Base-by-base conservation (phyloP, 1,140 invertebrate species). In the Calephelis nemesis region DNA sequence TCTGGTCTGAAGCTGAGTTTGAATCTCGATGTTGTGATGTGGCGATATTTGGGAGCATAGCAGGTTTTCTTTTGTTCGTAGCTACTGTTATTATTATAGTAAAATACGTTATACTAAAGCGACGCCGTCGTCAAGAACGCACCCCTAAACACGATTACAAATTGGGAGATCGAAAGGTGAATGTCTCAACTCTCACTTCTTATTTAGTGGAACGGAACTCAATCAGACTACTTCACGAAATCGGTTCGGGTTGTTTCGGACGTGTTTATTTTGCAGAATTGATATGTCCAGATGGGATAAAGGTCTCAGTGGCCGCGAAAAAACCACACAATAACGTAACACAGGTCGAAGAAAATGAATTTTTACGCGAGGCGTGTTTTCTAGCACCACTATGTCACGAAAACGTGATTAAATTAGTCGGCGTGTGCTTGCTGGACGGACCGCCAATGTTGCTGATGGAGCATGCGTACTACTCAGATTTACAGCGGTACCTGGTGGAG, bases 331-430 rank as follows among this genome's bases (percentile, higher is more conserved):
- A 98, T 86, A 86, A 94, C 7, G 95, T 69, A 45, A 96, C 1
- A 96, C 95, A n/a, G 94, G 94, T 1, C 94, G 96, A 98, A 81
- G 97, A 98, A 83, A 88, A 98, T n/a, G 97, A 98, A 84, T 98
- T 98, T 76, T 91, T 98, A 13, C 96, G 96, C 63, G 98, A 99
- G 85, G 97, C 97, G 0, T 97, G 98, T 82, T 95, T 97, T 19
- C 98, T 99, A 96, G 98, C 98, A 79, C 93, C 95, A 60, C 97
- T 98, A 81, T 95, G 70, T 8, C 87, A 89, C 63, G 72, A 79
- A n/a, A 80, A 87, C 63, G 69, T 89, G 2, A 78, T 89, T 19
- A 75, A 77, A n/a, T 75, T 88, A 1, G 67, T 84, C 15, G 85
- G 85, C 9, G 81, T 89, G 10, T 85, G 85, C 50, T 60, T 83